Evolutionary conservation across 2,888 invertebrate species (phyloP).

Genomic region (Glyphotaelius pellucidus): DNA sequence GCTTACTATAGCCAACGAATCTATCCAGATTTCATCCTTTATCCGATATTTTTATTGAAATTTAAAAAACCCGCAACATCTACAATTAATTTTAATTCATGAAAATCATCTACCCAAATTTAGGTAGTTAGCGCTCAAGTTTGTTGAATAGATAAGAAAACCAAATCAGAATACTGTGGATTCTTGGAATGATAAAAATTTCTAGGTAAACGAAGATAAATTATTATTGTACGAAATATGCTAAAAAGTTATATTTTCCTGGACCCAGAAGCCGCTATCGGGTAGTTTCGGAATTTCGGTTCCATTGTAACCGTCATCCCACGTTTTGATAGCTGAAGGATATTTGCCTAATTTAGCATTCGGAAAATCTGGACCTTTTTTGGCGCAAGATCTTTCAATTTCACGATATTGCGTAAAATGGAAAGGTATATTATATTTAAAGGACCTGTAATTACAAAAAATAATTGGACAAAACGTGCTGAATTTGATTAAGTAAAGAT

Average conservation of each 20-base stretch:
- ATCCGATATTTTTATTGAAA: too few species aligned
- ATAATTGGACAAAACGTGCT: neutral
- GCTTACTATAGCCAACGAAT: too few species aligned
- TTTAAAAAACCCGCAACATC: too few species aligned
- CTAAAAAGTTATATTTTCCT: neutral
- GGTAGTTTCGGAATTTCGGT: neutral
- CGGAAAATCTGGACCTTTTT: neutral
- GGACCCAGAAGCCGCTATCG: neutral
- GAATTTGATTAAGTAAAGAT: neutral
- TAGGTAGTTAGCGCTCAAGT: too few species aligned
- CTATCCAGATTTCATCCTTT: too few species aligned
- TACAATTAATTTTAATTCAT: too few species aligned
- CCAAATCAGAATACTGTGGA: neutral
- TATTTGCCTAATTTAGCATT: slow-evolving; percentile 6
- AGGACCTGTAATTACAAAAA: neutral
- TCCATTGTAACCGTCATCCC: slow-evolving; percentile 4
- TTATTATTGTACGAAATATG: neutral
- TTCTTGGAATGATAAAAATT: neutral
- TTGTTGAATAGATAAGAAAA: neutral
- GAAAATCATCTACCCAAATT: too few species aligned
- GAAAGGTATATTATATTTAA: neutral
- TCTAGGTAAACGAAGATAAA: neutral
- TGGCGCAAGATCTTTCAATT: neutral
- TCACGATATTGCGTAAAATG: neutral
- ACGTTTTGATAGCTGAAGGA: neutral